These are phyloP conservation scores for Volucella bombylans DNA, from an alignment of 2,888 invertebrate species.

Conservation along the genomic window DNA sequence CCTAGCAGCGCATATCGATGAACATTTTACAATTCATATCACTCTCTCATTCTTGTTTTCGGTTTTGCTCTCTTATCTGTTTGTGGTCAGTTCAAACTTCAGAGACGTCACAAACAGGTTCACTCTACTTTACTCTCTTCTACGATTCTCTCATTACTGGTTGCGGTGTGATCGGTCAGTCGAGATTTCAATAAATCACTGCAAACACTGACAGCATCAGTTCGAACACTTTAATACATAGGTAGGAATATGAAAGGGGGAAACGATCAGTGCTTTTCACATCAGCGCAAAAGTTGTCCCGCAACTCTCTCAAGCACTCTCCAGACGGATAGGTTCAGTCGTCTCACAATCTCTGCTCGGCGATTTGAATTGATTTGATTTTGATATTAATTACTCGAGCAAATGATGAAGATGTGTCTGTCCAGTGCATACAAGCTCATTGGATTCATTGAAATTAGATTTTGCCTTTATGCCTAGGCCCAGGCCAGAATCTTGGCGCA, in stretches of 20 bases:
- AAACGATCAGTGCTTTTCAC: slow-evolving; percentile 31
- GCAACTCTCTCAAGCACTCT: slow-evolving; percentile 28
- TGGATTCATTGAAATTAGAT: slow-evolving; percentile 22
- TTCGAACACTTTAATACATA: slow-evolving; percentile 17
- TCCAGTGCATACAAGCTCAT: slow-evolving; percentile 25
- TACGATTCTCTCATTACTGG: slow-evolving; percentile 11
- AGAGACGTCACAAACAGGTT: slow-evolving; percentile 23
- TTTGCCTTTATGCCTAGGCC: slow-evolving; percentile 51
- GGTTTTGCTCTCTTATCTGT: slow-evolving; percentile 2
- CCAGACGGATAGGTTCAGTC: slow-evolving; percentile 31
- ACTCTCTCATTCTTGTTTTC: slow-evolving; percentile 18
- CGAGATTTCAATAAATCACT: slow-evolving; percentile 50
- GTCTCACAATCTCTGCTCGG: not conserved
- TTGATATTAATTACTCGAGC: slow-evolving; percentile 51
- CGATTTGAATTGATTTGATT: slow-evolving; percentile 34
- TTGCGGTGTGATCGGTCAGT: slow-evolving; percentile 48
- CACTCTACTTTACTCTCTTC: too few species aligned
- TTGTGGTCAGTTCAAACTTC: not conserved
- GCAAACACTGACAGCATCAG: slow-evolving; percentile 33
- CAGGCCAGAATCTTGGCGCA: not conserved
- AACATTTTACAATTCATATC: slow-evolving; percentile 48
- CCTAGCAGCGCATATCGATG: slow-evolving; percentile 43
- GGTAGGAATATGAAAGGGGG: not conserved
- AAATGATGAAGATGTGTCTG: slow-evolving; percentile 52
- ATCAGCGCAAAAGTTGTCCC: not conserved